Base-by-base conservation (phyloP, 2,888 invertebrate species). In the Scaptomyza polygonia region DNA sequence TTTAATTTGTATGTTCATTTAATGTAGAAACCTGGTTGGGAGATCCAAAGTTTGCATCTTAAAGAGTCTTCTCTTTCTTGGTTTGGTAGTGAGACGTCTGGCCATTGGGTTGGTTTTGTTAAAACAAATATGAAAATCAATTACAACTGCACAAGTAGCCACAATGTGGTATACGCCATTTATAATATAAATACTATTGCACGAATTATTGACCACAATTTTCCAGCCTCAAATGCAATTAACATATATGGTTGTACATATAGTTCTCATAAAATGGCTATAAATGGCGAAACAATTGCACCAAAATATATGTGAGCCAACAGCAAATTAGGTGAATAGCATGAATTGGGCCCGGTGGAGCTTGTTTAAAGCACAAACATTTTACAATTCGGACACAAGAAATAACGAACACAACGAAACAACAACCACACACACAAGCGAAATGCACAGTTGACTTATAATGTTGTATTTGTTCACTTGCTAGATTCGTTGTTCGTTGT, bases 281-380 rank as follows among this genome's bases (percentile, higher is more conserved):
- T 5, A 56, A 67, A 63, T 56, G 48, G 36, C 42, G 16, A 32
- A 63, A 43, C 66, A 62, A 62, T 47, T 58, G 54, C 57, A 48
- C 16, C 34, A 39, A 53, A 53, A n/a, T 32, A 66, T 54, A 64
- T 72, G 40, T 7, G 21, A 18, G 48, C 3, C 25, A 52, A 21
- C 57, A 43, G 51, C n/a, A 53, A 39, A 53, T 63, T 63, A 58
- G 54, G 54, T 51, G 56, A 59, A 61, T 56, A 58, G 21, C 40
- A 36, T 40, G 43, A 40, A 51, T 27, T 21, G 14, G 34, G 42
- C 14, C 57, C 30, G 44, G 42, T 43, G 32, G 27, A 40, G 65
- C 68, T 78, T 52, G 78, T 79, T 78, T 69, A 63, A 57, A 61
- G 62, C n/a, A n/a, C n/a, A n/a, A n/a, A n/a, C n/a, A n/a, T n/a